Conservation (phyloP, 2,888 invertebrate species). For the Cepaea hortensis region DNA sequence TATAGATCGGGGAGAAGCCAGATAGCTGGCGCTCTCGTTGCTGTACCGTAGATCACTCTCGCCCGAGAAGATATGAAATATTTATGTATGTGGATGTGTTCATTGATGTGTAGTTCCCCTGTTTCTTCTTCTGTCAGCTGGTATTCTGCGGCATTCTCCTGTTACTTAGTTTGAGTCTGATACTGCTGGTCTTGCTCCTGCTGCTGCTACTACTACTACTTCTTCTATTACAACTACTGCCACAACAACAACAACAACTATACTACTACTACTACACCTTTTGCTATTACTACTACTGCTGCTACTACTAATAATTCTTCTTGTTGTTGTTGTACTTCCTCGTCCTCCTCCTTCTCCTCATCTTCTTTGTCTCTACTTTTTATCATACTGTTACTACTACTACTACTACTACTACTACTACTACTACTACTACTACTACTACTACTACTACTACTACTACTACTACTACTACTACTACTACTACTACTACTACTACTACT, state of each 20-base stretch:
- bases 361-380: not conserved
- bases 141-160: not conserved
- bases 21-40: too few relatives aligned
- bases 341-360: too few relatives aligned
- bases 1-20: too few relatives aligned
- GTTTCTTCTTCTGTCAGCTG: too few relatives aligned
- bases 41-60: too few relatives aligned
- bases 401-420: constrained; percentile 12
- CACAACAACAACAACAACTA: too few relatives aligned
- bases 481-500: constrained; percentile 30
- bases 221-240: constrained; percentile 5
- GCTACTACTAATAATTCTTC: constrained; percentile 17
- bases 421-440: constrained; percentile 23
- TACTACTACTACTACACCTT: constrained; percentile 22
- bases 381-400: not conserved
- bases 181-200: not conserved
- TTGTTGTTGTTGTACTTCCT: not conserved
- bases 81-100: not conserved
- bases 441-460: not conserved
- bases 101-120: too few relatives aligned
- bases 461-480: constrained; percentile 24
- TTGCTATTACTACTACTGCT: constrained; percentile 21
- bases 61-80: not conserved
- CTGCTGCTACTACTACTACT: constrained; percentile 17
- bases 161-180: not conserved